Conservation (phyloP, 2,888 invertebrate genomes). For the Dicycla oo region DNA sequence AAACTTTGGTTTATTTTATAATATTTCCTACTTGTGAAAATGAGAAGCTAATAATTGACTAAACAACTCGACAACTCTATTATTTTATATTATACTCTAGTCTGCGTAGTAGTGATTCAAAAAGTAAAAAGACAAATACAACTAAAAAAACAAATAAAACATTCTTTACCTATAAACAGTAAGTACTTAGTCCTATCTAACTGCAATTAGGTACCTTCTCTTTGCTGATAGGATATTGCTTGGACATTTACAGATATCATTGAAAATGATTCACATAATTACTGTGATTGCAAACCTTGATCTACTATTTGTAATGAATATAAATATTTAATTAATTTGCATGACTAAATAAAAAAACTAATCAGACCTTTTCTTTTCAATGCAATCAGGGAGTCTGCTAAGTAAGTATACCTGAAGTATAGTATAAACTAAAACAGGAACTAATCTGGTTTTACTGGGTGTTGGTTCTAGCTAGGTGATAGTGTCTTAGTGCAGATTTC, state of each 20-base stretch:
- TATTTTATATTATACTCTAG: background rate
- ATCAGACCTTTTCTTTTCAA: conserved; percentile 83
- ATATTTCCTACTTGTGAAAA: background rate
- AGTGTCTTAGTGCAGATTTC: too few relatives aligned
- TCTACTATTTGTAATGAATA: background rate
- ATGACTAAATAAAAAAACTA: conserved; percentile 65
- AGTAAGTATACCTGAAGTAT: conserved; percentile 84
- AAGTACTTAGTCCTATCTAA: background rate
- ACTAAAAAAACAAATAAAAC: background rate
- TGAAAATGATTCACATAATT: conserved; percentile 24
- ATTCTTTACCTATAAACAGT: background rate
- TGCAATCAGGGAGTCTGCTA: conserved; percentile 90
- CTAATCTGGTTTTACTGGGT: conserved; percentile 63
- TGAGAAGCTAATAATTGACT: background rate
- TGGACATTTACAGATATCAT: conserved; percentile 10
- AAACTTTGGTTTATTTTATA: background rate
- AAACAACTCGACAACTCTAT: background rate
- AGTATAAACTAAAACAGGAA: conserved; percentile 55
- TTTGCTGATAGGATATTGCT: conserved; percentile 8
- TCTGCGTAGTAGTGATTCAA: too few relatives aligned
- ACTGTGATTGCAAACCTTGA: background rate
- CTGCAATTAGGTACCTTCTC: conserved; percentile 2
- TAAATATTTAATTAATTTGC: conserved; percentile 7
- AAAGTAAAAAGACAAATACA: background rate
- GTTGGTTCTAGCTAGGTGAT: conserved; percentile 64